Base-by-base conservation (phyloP, 2,888 invertebrate genomes). In the Trachelus iudaicus region DNA sequence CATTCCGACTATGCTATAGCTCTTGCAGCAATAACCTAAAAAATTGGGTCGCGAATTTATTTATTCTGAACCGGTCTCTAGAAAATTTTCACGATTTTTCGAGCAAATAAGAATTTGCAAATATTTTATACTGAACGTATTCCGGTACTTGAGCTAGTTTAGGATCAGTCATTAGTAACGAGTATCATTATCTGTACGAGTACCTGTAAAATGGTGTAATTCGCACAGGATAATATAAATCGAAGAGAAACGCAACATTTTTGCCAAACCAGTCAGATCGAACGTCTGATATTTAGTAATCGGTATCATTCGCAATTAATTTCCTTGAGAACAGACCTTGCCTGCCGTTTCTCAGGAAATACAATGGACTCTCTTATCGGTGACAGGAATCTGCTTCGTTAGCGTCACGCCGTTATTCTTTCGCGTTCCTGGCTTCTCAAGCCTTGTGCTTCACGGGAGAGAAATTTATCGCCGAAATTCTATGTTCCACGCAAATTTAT, bases 281-380 rank as follows among this genome's bases (percentile, higher is more conserved):
- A 56, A 56, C 23, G 56, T 56, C 56, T 23, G 56, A 23, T 75
- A 75, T 75, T 75, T 34, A 75, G 75, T 34, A 34, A 74, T 74
- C 74, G 74, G n/a, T 35, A 74, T 34, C 34, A 12, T 71, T 71
- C 35, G 35, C 74, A 35, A 34, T 74, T 35, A 35, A 34, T 35
- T 74, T 34, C 74, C 35, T 74, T 74, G 74, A 34, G 34, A 74
- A 35, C 74, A 35, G 74, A 74, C 74, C 74, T 74, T 74, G 74
- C 74, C 34, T 34, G 74, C n/a, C 23, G 34, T 74, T 74, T 74
- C 74, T 74, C 74, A 74, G 74, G 35, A 74, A 35, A 74, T 35
- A 74, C 74, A 74, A 74, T 74, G 35, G 35, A n/a, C 11, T 13
- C 13, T 34, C 34, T 13, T 74, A 74, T 35, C 74, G 35, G 30